These are phyloP conservation scores for Drosophila quinaria DNA, from an alignment of 2,888 invertebrate genomes.

Conservation along the genomic window DNA sequence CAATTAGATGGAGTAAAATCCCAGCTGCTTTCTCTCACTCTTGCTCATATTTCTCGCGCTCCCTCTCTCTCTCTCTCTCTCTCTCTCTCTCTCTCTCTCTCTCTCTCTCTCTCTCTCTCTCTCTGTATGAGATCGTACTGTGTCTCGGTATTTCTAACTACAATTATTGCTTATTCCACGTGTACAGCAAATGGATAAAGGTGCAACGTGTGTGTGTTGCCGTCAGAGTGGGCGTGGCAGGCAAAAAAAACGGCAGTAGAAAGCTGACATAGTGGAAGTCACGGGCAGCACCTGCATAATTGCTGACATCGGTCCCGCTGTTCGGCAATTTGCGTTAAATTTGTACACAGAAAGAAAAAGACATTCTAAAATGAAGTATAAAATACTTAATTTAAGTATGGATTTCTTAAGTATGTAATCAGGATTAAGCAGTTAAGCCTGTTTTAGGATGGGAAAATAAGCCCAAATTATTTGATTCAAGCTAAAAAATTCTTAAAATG, in stretches of 20 bases:
- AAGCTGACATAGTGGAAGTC: not conserved
- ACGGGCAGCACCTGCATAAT: constrained; percentile 11
- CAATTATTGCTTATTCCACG: constrained; percentile 13
- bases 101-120: not conserved
- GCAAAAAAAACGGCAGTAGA: not conserved
- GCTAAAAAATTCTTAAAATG: too few species aligned
- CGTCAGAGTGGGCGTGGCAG: not conserved
- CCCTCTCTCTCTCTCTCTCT: too few species aligned
- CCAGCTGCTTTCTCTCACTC: not conserved
- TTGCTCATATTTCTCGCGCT: not conserved
- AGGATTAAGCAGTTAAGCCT: too few species aligned
- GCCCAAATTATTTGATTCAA: too few species aligned
- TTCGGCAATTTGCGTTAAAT: constrained; percentile 38
- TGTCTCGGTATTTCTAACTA: not conserved
- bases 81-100: not conserved
- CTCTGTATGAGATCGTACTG: not conserved
- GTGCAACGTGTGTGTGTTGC: too few species aligned
- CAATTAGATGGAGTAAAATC: constrained; percentile 49
- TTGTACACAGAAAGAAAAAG: too few species aligned
- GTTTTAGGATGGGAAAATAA: too few species aligned
- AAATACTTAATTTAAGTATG: too few species aligned
- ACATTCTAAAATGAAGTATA: too few species aligned
- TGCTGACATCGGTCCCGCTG: constrained; percentile 20
- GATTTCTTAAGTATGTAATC: too few species aligned
- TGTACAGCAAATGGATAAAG: not conserved